Percentiles rank a stretch among this genome's conserved stretches.
phyloP scores from a whole-genome alignment of 2,113 vertebrate genomes.

The Gulo gulo region DNA sequence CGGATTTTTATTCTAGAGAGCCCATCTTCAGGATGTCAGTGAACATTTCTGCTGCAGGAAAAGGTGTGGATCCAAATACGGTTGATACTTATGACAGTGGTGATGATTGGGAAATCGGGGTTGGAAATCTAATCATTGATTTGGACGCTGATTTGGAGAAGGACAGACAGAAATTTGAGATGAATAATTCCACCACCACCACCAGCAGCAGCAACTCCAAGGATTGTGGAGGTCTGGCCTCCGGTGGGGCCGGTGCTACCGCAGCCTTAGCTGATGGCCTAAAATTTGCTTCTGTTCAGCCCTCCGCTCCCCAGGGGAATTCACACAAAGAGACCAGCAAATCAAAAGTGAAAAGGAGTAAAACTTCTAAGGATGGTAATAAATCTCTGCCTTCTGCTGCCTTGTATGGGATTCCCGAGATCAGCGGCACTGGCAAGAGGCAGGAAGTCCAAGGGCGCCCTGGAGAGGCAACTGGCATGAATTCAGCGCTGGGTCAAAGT shows the following conservation, averaged over 20 bases:
- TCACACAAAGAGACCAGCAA: slow-evolving; percentile 94
- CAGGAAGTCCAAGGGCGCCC: slow-evolving; percentile 95
- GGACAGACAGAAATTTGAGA: slow-evolving; percentile 95
- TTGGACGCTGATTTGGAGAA: slow-evolving; percentile 96
- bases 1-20: slow-evolving; percentile 87
- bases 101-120: slow-evolving; percentile 92
- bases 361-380: slow-evolving; percentile 92
- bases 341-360: slow-evolving; percentile 94
- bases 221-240: slow-evolving; percentile 90
- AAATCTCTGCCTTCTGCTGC: slow-evolving; percentile 90
- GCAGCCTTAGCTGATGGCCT: slow-evolving; percentile 91
- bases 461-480: slow-evolving; percentile 91
- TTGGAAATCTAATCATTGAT: slow-evolving; percentile 94
- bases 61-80: slow-evolving; percentile 90
- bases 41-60: slow-evolving; percentile 88
- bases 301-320: slow-evolving; percentile 91
- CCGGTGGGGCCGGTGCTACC: slow-evolving; percentile 86
- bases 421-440: slow-evolving; percentile 89
- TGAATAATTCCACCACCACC: slow-evolving; percentile 91
- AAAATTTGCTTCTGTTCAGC: slow-evolving; percentile 91
- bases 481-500: slow-evolving; percentile 89
- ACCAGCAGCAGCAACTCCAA: slow-evolving; percentile 84
- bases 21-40: slow-evolving; percentile 91
- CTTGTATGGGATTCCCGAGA: slow-evolving; percentile 91
- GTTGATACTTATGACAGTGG: slow-evolving; percentile 92